A percentile compares a stretch with the other conserved stretches of the same genome.
Evolutionary conservation across 2,113 vertebrate genomes (phyloP).

Genomic region (Mus spicilegus): DNA sequence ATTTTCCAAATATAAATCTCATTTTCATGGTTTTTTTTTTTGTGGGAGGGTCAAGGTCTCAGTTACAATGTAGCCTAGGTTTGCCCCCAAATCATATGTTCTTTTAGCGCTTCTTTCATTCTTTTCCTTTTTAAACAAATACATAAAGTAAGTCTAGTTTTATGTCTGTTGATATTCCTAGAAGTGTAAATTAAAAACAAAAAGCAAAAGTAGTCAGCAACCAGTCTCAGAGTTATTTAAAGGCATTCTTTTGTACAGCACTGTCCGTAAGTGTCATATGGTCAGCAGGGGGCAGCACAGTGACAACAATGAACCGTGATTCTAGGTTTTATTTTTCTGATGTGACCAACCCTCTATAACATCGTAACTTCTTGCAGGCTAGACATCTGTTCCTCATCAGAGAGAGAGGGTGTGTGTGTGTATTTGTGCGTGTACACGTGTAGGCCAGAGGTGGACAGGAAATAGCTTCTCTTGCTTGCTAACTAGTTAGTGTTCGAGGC

Average conservation of each 20-base stretch:
- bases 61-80: neutral
- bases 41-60: neutral
- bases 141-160: constrained; percentile 9
- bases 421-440: neutral
- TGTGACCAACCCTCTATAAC: neutral
- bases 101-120: neutral
- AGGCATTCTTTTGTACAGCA: neutral
- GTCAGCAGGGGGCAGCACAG: neutral
- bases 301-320: neutral
- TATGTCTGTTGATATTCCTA: constrained; percentile 13
- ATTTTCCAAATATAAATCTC: too few species aligned
- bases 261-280: neutral
- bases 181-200: constrained; percentile 53
- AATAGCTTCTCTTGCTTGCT: neutral
- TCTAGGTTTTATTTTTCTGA: neutral
- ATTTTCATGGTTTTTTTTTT: too few species aligned
- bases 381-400: neutral
- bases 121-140: neutral
- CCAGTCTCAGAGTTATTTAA: neutral
- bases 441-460: neutral
- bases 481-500: neutral
- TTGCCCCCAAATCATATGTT: neutral
- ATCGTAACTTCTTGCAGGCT: neutral
- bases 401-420: neutral
- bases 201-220: neutral